Evolutionary conservation across 2,888 invertebrate species (phyloP), one percentile per base, ranked within the genome.

Genomic region (Hirtodrosophila histrioides): DNA sequence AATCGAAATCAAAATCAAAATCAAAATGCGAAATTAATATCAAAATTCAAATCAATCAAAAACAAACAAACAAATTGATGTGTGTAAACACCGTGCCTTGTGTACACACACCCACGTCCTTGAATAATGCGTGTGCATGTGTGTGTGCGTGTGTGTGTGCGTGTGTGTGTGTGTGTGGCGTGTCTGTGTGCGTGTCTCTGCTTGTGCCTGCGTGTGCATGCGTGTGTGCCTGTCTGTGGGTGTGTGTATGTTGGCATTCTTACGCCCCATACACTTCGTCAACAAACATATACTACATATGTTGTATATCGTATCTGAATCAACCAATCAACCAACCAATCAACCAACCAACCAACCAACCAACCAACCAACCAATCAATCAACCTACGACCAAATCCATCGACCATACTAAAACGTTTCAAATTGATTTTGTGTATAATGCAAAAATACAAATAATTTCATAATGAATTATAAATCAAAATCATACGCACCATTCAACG

Each of bases 401-500:
- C 66, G 37, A 69, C 49, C 51, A 60, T 61, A 37, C 57, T 58
- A 51, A 76, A 74, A 64, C 17, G 17, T 17, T 1, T 17, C 17
- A 63, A 78, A 77, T 61, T 71, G 58, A 75, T 69, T 66, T 67
- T 65, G 61, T 69, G 62, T 63, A 70, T 62, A 67, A 77, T 66
- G 36, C 9, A 48, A 75, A 31, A 31, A 8, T 6, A 7, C 4
- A 31, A 31, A 31, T 31, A 31, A 75, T 66, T 54, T 71, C 55
- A 71, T 65, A 62, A 83, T 51, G 54, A 56, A 75, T 61, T 66
- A 60, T 70, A 39, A 62, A 68, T 66, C 72, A 43, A 74, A 71
- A 65, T 71, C 78, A 78, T 81, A 75, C 68, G 75, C 75, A 81
- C 63, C 76, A 78, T 68, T 55, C 61, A 70, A 84, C 82, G 82